Base-by-base conservation (phyloP, 2,797 vertebrate species). In the Mormyrus hasselquistii region DNA sequence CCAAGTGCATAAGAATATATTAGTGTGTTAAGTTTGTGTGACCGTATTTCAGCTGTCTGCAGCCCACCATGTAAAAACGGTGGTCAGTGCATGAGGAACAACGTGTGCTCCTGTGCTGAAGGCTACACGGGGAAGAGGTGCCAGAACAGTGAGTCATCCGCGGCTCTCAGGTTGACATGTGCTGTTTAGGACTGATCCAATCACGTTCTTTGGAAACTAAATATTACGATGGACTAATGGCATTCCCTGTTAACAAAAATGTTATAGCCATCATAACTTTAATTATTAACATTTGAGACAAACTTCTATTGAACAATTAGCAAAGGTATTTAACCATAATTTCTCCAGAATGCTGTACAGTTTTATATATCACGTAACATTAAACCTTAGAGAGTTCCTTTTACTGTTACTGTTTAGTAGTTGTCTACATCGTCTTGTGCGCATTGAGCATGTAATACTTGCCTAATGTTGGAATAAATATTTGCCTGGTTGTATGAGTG, bases 31-130 rank as follows among this genome's bases (percentile, higher is more conserved):
- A 4, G 14, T 10, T 85, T 87, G 29, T 50, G 82, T 5, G 0
- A 90, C 85, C 41, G 90, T 93, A 87, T 91, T 94, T 92, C 92
- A 99, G 98, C 98, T 84, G 91, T 99, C 41, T 99, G 98, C 95
- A 97, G 92, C 52, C 98, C 97, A 0, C 96, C 97, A 0, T 99
- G 98, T 94, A 99, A 98, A 94, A 98, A 99, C 0, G 95, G 97
- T 79, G 98, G 97, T 76, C 97, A 96, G 34, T 98, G 97, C 84
- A 95, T 96, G 95, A 97, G 98, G 93, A 98, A 97, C 92, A 97
- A 98, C 1, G 94, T 99, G 38, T 99, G 98, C 4, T 91, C 95
- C 91, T 99, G 98, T 91, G 95, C 94, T n/a, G 96, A 96, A 86
- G 97, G 97, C 44, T 97, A 97, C 94, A 95, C 93, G 0, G 97